Conservation (phyloP, 2,797 vertebrate species). For the Melanotaenia trifasciata region DNA sequence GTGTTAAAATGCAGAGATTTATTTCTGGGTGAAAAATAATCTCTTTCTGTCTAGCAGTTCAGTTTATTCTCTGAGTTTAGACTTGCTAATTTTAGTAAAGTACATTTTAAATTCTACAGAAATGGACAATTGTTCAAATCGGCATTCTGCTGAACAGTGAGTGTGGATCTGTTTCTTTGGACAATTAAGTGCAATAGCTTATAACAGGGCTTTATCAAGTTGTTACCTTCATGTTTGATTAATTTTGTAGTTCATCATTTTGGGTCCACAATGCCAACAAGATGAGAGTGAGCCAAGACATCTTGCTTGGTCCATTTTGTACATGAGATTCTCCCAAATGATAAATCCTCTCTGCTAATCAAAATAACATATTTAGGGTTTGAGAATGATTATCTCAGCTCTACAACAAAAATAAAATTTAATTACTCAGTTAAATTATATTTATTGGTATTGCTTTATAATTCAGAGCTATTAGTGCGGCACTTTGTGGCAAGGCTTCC, state of each 20-base stretch:
- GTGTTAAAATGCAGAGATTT: not conserved
- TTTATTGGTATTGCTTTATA: not conserved
- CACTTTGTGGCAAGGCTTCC: not conserved
- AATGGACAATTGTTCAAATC: not conserved
- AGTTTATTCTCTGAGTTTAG: not conserved
- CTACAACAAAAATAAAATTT: not conserved
- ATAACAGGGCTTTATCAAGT: constrained; percentile 2
- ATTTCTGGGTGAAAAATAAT: not conserved
- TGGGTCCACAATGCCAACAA: not conserved
- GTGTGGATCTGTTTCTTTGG: not conserved
- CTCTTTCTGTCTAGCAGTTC: not conserved
- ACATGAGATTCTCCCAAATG: not conserved
- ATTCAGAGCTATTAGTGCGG: constrained; percentile 1
- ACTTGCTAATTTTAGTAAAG: not conserved
- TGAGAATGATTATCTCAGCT: not conserved
- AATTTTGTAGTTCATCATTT: constrained; percentile 5
- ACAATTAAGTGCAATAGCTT: not conserved
- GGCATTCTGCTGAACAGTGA: not conserved
- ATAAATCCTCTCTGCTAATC: not conserved
- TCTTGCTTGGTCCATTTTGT: not conserved
- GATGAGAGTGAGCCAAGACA: not conserved
- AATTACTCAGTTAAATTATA: not conserved
- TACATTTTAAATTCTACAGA: not conserved
- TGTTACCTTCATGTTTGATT: constrained; percentile 7
- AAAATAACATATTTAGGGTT: not conserved